Percentiles rank a stretch among this genome's conserved stretches.
phyloP scores from a whole-genome alignment of 2,888 invertebrate genomes.

The Ichneumon xanthorius region DNA sequence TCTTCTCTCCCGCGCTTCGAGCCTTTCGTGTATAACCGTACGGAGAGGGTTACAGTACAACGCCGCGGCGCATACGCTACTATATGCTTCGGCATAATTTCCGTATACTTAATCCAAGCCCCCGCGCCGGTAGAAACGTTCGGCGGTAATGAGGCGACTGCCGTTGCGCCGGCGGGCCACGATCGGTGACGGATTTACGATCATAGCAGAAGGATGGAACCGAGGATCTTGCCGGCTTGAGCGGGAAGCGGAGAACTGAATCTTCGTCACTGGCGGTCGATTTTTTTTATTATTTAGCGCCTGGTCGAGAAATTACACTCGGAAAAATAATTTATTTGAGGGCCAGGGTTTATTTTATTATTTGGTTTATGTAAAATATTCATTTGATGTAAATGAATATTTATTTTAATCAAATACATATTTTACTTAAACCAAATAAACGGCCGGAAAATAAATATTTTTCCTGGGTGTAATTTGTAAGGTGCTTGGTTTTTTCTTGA shows the following conservation, averaged over 20 bases:
- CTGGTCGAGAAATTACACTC: too few species aligned
- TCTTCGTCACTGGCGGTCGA: slow-evolving; percentile 55
- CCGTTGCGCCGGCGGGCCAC: slow-evolving; percentile 69
- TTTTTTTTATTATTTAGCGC: slow-evolving; percentile 47
- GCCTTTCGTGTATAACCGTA: slow-evolving; percentile 60
- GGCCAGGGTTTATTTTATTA: too few species aligned
- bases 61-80: slow-evolving; percentile 4
- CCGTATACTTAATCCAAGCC: slow-evolving; percentile 70
- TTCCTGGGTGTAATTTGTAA: background rate
- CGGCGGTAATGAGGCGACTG: slow-evolving; percentile 77
- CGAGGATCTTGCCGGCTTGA: background rate
- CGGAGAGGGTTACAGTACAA: slow-evolving; percentile 25
- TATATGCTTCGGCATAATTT: slow-evolving; percentile 65
- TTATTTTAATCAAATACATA: too few species aligned
- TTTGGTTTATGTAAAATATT: too few species aligned
- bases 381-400: too few species aligned
- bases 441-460: too few species aligned
- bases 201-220: slow-evolving; percentile 52
- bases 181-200: slow-evolving; percentile 79
- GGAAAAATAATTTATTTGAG: background rate
- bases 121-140: slow-evolving; percentile 67
- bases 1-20: slow-evolving; percentile 60
- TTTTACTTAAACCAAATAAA: too few species aligned
- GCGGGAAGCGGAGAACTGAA: background rate
- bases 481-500: too few species aligned